Conservation (phyloP, 2,888 invertebrate species). For the Thereva nobilitata region DNA sequence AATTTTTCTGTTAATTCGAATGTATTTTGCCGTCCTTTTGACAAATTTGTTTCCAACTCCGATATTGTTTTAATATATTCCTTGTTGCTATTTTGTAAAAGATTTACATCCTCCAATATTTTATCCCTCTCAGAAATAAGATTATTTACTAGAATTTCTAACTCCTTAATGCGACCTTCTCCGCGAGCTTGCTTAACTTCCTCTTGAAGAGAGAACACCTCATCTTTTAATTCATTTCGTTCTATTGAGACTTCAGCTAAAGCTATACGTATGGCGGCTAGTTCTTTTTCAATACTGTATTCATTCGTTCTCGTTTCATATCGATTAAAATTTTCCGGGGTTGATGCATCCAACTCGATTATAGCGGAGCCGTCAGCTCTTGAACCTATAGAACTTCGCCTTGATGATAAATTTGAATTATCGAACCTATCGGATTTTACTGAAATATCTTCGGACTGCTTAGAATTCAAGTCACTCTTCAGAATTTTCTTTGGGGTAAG, state of each 20-base stretch:
- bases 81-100: conserved; percentile 46
- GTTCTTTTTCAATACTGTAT: conserved; percentile 45
- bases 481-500: conserved; percentile 47
- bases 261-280: conserved; percentile 53
- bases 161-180: conserved; percentile 47
- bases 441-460: conserved; percentile 13
- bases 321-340: not conserved
- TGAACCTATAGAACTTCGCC: conserved; percentile 46
- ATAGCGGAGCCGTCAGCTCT: conserved; percentile 28
- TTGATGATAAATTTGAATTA: conserved; percentile 40
- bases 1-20: conserved; percentile 60
- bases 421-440: conserved; percentile 46
- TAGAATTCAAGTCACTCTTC: conserved; percentile 28
- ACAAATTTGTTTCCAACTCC: conserved; percentile 53
- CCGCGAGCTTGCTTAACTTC: conserved; percentile 48
- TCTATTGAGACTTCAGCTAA: conserved; percentile 51
- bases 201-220: conserved; percentile 47
- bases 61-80: conserved; percentile 54
- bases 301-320: not conserved
- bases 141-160: conserved; percentile 47
- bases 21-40: conserved; percentile 59
- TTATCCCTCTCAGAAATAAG: conserved; percentile 50
- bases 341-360: not conserved
- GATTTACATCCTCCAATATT: conserved; percentile 46
- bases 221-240: conserved; percentile 50